A percentile compares a stretch with the other conserved stretches of the same genome.
Conservation (phyloP, 2,113 vertebrate genomes). For the Ictalurus furcatus region DNA sequence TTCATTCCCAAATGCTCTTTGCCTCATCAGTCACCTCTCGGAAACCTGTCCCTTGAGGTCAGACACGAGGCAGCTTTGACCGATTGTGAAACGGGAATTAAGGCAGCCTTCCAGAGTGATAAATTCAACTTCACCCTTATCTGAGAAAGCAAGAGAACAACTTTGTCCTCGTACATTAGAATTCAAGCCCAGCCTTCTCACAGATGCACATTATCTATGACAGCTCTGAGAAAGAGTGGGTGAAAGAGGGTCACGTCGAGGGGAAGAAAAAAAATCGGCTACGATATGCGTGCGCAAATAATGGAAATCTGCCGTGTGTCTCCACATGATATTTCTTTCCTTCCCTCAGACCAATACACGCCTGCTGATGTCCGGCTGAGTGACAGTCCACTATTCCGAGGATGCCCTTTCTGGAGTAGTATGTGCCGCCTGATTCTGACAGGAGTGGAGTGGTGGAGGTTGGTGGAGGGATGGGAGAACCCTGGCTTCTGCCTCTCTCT, state of each 20-base stretch:
- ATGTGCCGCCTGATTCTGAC: slow-evolving; percentile 27
- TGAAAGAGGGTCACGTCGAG: slow-evolving; percentile 20
- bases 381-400: slow-evolving; percentile 65
- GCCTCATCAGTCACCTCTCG: slow-evolving; percentile 16
- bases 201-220: slow-evolving; percentile 50
- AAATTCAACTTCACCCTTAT: slow-evolving; percentile 36
- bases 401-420: slow-evolving; percentile 60
- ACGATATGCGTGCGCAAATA: slow-evolving; percentile 20
- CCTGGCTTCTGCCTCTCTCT: slow-evolving; percentile 60
- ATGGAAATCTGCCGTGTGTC: slow-evolving; percentile 60
- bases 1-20: slow-evolving; percentile 33
- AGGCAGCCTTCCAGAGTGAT: slow-evolving; percentile 23
- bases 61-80: not conserved
- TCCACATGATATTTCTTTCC: slow-evolving; percentile 58
- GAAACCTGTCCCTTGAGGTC: slow-evolving; percentile 21
- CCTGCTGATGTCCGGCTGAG: slow-evolving; percentile 60
- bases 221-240: slow-evolving; percentile 35
- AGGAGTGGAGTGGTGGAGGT: slow-evolving; percentile 34
- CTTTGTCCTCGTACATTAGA: slow-evolving; percentile 29
- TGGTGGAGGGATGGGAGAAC: slow-evolving; percentile 48
- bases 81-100: slow-evolving; percentile 2
- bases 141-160: slow-evolving; percentile 25
- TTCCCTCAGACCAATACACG: slow-evolving; percentile 56
- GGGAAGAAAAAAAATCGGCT: slow-evolving; percentile 22
- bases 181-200: slow-evolving; percentile 36